Conservation (phyloP, 2,888 invertebrate species). For the Smittia sp. region DNA sequence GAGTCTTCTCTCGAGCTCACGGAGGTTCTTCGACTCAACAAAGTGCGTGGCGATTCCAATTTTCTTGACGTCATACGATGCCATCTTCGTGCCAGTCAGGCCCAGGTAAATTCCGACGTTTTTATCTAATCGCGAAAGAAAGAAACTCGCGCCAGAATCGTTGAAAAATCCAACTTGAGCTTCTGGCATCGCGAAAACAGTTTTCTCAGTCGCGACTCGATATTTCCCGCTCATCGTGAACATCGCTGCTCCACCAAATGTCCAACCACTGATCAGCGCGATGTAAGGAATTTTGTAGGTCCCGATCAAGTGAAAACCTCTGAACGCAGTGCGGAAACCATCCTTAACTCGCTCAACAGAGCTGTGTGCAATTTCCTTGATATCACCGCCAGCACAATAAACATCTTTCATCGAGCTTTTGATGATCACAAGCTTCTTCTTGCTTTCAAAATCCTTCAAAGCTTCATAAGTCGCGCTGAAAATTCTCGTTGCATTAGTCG, state of each 20-base stretch:
- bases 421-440: conserved; percentile 66
- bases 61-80: conserved; percentile 56
- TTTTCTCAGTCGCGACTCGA: conserved; percentile 90
- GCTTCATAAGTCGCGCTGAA: conserved; percentile 45
- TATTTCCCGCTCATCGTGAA: conserved; percentile 92
- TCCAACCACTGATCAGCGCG: conserved; percentile 90
- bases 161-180: conserved; percentile 95
- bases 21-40: conserved; percentile 48
- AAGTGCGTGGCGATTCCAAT: conserved; percentile 93
- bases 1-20: conserved; percentile 49
- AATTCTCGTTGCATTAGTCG: too few species aligned
- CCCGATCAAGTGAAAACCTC: conserved; percentile 67
- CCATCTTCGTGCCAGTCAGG: conserved; percentile 76
- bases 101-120: conserved; percentile 87
- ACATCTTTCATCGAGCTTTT: conserved; percentile 83
- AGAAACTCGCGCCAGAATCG: conserved; percentile 94
- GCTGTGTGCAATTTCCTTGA: conserved; percentile 54
- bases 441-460: conserved; percentile 54
- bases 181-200: conserved; percentile 78
- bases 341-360: conserved; percentile 47
- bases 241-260: conserved; percentile 98
- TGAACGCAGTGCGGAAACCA: conserved; percentile 59
- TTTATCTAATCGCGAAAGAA: conserved; percentile 80
- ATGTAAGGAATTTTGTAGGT: conserved; percentile 86
- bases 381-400: conserved; percentile 98